Percentiles rank a stretch among this genome's conserved stretches.
These are phyloP conservation scores for Daubentonia madagascariensis DNA, from an alignment of 2,113 vertebrate species.

Conservation along the genomic window DNA sequence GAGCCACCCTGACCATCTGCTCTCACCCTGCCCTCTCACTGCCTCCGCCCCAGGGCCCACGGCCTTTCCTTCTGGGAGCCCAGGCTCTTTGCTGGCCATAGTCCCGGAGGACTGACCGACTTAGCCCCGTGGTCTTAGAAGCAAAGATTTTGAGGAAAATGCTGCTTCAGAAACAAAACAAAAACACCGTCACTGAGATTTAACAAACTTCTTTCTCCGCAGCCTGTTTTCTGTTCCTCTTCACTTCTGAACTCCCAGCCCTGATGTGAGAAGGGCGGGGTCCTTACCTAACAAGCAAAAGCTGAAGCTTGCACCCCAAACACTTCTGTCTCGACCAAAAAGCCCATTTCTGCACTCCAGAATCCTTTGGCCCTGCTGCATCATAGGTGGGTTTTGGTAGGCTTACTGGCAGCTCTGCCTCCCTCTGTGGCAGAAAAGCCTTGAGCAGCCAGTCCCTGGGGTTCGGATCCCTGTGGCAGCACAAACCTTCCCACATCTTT, in stretches of 20 bases:
- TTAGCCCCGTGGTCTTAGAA: neutral
- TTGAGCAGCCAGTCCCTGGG: neutral
- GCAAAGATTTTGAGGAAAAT: neutral
- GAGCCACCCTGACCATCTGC: neutral
- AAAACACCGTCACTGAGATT: neutral
- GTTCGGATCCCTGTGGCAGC: neutral
- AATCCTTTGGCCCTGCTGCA: neutral
- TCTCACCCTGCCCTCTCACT: neutral
- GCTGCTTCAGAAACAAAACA: neutral
- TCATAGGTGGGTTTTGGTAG: fast-evolving
- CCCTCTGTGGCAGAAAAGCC: neutral
- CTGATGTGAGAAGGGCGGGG: neutral
- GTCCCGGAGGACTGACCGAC: neutral
- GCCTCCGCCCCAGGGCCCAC: neutral
- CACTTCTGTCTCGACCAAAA: neutral
- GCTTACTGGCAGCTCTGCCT: neutral
- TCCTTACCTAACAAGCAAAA: neutral
- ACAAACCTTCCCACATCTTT: neutral
- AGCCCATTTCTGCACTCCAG: fast-evolving
- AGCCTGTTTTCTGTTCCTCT: neutral
- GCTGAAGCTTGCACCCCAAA: neutral
- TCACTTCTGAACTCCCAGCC: neutral
- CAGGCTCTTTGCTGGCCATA: too few species aligned
- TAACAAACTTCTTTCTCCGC: neutral
- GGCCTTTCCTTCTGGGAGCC: neutral